These are phyloP conservation scores for Goniozus legneri DNA, from an alignment of 1,140 invertebrate genomes.

Conservation along the genomic window DNA sequence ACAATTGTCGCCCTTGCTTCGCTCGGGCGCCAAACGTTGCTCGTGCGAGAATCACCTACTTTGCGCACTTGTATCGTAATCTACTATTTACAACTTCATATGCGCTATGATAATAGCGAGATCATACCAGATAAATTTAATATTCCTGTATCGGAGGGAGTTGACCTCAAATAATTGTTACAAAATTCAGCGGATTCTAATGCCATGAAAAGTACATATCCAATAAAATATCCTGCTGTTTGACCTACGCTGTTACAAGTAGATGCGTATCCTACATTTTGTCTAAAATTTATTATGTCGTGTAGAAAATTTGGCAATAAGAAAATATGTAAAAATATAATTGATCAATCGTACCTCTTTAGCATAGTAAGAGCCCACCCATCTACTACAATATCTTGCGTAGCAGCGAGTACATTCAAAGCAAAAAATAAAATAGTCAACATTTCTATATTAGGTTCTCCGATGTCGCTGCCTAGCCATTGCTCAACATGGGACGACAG, in stretches of 20 bases:
- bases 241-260: conserved; percentile 99
- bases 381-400: conserved; percentile 99
- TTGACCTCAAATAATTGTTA: conserved; percentile 82
- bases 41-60: no score
- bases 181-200: conserved; percentile 96
- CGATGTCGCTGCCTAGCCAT: conserved; percentile 68
- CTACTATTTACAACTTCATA: no score
- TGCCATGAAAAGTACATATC: conserved; percentile 95
- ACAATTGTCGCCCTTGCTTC: no score
- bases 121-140: conserved; percentile 77
- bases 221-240: conserved; percentile 95
- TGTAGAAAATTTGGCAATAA: conserved; percentile 1
- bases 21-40: no score
- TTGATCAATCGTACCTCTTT: conserved; percentile 62
- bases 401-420: conserved; percentile 95
- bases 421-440: conserved; percentile 87
- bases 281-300: conserved; percentile 58
- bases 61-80: no score
- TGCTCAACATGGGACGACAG: conserved; percentile 72
- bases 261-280: conserved; percentile 97
- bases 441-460: conserved; percentile 73
- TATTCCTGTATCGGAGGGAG: conserved; percentile 69
- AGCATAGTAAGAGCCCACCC: conserved; percentile 99
- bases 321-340: conserved; percentile 6
- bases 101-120: conserved; percentile 1